Base-by-base conservation (phyloP, 1,140 invertebrate genomes). In the Drosophila rhopaloa region DNA sequence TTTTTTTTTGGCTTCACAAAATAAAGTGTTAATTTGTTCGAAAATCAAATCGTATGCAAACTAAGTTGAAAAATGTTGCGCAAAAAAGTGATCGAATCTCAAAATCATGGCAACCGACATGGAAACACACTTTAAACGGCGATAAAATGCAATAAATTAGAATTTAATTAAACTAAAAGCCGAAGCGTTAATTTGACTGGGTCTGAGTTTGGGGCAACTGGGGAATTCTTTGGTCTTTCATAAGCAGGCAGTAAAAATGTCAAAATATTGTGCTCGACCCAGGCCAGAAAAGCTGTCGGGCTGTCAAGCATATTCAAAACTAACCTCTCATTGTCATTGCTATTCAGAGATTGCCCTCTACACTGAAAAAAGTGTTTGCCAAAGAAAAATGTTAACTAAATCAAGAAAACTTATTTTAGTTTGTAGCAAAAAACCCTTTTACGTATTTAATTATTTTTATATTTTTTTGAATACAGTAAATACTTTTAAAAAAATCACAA, bases 101-200 rank as follows among this genome's bases (percentile, higher is more conserved):
- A 51, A 74, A 51, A 65, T 72, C 46, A 40, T 53, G 61, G 29
- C 65, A 56, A 41, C 35, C 65, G 76, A 88, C 84, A 88, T 81
- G 84, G 71, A 84, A 88, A 88, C 66, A 84, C 84, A 88, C 84
- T 89, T 80, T 81, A 72, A 78, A 38, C 59, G 50, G 1, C 68
- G 76, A 84, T 88, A 88, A 88, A 88, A 74, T 78, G 67, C 73
- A 89, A 88, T 89, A 88, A 88, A 88, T 88, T 89, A 78, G 80
- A 80, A 89, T 88, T 88, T 88, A 88, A 88, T 89, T 88, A 89
- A 89, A 89, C 74, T 81, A 76, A 89, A 78, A 90, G 67, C 50
- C 46, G 50, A 63, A 58, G 53, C 53, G 58, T 61, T 47, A 44
- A 71, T 71, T 80, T 70, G 62, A 54, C 44, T 62, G 41, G 50